Percentiles rank a stretch among this genome's conserved stretches.
These are phyloP conservation scores for Gopherus flavomarginatus DNA, from an alignment of 2,113 vertebrate species.

Conservation along the genomic window DNA sequence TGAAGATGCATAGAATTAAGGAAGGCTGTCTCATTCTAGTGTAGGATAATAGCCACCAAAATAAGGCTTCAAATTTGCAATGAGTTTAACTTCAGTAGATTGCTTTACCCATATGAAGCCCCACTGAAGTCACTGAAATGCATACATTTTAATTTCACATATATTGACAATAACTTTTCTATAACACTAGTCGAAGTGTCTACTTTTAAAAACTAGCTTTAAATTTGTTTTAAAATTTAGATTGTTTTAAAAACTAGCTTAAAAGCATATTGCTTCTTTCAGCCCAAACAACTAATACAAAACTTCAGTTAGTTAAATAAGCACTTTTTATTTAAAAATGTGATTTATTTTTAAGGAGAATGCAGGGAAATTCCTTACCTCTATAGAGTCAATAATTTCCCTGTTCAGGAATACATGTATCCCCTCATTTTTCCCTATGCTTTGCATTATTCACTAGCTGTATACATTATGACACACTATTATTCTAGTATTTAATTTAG, in stretches of 20 bases:
- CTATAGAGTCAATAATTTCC: background rate
- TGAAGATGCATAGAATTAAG: background rate
- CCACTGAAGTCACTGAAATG: background rate
- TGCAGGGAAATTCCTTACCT: background rate
- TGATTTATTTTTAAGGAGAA: background rate
- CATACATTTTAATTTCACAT: background rate
- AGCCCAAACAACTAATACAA: background rate
- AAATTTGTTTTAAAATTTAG: no score
- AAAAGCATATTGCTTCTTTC: background rate
- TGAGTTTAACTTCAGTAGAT: background rate
- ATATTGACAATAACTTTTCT: background rate
- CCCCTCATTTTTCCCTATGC: background rate
- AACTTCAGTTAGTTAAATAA: background rate
- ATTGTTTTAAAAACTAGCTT: background rate
- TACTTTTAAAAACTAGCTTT: background rate
- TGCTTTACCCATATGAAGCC: background rate
- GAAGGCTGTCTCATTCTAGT: background rate
- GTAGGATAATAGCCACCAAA: background rate
- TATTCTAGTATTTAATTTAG: background rate
- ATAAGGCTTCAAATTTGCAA: background rate
- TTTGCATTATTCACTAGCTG: background rate
- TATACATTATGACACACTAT: background rate
- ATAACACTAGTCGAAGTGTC: background rate
- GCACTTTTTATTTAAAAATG: background rate
- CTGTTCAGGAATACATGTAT: background rate